Evolutionary conservation across 2,797 vertebrate species (phyloP).

Genomic region (Pygocentrus nattereri): DNA sequence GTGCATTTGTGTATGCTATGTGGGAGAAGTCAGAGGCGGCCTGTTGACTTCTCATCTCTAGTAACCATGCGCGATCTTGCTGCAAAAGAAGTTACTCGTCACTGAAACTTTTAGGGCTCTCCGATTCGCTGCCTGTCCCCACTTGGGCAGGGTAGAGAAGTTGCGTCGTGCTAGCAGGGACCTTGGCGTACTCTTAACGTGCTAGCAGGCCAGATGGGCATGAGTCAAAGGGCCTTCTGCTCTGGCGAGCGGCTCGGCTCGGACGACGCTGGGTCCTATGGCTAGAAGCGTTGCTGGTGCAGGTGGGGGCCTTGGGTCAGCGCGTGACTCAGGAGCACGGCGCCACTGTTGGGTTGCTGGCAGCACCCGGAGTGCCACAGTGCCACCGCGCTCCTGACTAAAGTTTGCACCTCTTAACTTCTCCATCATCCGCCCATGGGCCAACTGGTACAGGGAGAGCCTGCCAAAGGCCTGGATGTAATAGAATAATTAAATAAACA

Average conservation of each 20-base stretch:
- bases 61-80: constrained; percentile 54
- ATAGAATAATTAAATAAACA: constrained; percentile 70
- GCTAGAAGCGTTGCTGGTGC: constrained; percentile 75
- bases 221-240: constrained; percentile 87
- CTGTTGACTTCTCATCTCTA: constrained; percentile 60
- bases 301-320: constrained; percentile 83
- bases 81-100: constrained; percentile 55
- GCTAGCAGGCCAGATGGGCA: constrained; percentile 82
- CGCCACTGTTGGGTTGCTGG: constrained; percentile 77
- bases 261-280: constrained; percentile 64
- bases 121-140: constrained; percentile 57
- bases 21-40: constrained; percentile 57
- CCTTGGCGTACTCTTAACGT: constrained; percentile 77
- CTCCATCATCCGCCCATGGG: constrained; percentile 82
- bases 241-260: constrained; percentile 70
- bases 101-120: constrained; percentile 62
- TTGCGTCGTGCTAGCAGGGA: constrained; percentile 67
- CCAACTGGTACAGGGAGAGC: constrained; percentile 82
- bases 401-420: constrained; percentile 85
- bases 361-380: constrained; percentile 75
- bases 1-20: constrained; percentile 55
- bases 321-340: constrained; percentile 80
- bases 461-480: constrained; percentile 77
- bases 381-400: constrained; percentile 76
- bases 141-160: constrained; percentile 66